Evolutionary conservation across 2,888 invertebrate genomes (phyloP).

Genomic region (Celastrina argiolus): DNA sequence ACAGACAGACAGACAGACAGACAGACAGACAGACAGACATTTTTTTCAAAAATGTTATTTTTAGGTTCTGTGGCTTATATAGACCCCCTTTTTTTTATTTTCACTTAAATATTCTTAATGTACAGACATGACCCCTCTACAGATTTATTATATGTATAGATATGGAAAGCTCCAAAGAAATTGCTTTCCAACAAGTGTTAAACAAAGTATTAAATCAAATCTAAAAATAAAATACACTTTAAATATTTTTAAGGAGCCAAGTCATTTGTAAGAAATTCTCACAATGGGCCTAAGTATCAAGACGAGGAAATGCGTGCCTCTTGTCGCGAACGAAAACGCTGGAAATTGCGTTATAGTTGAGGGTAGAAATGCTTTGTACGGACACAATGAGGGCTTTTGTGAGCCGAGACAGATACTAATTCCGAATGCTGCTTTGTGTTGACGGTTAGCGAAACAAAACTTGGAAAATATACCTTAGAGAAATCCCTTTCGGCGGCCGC

Average conservation of each 20-base stretch:
- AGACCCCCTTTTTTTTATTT: no score
- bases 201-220: background rate
- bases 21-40: no score
- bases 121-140: no score
- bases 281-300: constrained; percentile 44
- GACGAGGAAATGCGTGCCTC: constrained; percentile 44
- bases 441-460: constrained; percentile 45
- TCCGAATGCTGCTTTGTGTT: constrained; percentile 49
- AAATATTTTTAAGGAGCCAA: constrained; percentile 31
- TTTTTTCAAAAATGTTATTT: no score
- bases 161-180: no score
- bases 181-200: background rate
- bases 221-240: background rate
- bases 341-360: constrained; percentile 53
- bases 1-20: no score
- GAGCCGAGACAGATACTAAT: constrained; percentile 60
- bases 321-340: constrained; percentile 45
- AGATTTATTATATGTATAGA: no score
- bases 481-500: background rate
- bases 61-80: no score
- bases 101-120: no score
- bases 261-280: constrained; percentile 51
- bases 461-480: constrained; percentile 37
- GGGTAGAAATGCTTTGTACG: constrained; percentile 48
- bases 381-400: constrained; percentile 54